Percentiles rank a stretch among this genome's conserved stretches.
Evolutionary conservation across 1,140 invertebrate species (phyloP).

Genomic region (Pseudomyrmex flavicornis): DNA sequence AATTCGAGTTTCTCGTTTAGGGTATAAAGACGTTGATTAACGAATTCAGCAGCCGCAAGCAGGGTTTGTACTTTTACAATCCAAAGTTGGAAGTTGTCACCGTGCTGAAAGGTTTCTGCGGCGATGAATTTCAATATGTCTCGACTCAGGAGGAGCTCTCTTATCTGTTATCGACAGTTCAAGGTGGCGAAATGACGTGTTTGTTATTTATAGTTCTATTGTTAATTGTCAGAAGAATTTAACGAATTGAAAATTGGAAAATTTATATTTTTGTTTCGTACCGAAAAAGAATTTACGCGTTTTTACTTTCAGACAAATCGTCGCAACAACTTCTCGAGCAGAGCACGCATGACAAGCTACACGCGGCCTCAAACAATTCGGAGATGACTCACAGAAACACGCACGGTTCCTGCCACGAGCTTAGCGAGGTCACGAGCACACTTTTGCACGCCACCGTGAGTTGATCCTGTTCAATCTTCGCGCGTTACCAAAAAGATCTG

Average conservation of each 20-base stretch:
- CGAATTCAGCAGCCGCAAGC: conserved; percentile 89
- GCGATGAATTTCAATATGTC: conserved; percentile 86
- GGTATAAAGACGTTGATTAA: conserved; percentile 91
- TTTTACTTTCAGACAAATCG: conserved; percentile 76
- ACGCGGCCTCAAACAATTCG: conserved; percentile 73
- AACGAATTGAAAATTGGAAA: neutral
- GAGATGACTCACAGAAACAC: conserved; percentile 79
- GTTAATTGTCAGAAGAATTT: conserved; percentile 21
- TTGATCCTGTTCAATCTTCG: conserved; percentile 67
- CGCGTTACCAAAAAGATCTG: too few relatives aligned
- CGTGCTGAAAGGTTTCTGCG: conserved; percentile 86
- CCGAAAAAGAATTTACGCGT: neutral
- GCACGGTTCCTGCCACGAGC: conserved; percentile 79
- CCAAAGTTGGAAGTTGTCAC: conserved; percentile 85
- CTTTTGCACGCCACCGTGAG: conserved; percentile 81
- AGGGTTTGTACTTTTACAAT: conserved; percentile 88
- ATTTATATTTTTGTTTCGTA: neutral
- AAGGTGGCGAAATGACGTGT: conserved; percentile 68
- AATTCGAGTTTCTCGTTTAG: conserved; percentile 69
- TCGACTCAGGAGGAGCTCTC: conserved; percentile 86
- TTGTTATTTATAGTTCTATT: too few relatives aligned
- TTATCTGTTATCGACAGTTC: conserved; percentile 82
- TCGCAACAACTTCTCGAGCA: conserved; percentile 70
- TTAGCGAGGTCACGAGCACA: conserved; percentile 82
- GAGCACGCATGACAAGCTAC: conserved; percentile 69